These are phyloP conservation scores for Apeltes quadracus DNA, from an alignment of 2,113 vertebrate species.

Conservation along the genomic window DNA sequence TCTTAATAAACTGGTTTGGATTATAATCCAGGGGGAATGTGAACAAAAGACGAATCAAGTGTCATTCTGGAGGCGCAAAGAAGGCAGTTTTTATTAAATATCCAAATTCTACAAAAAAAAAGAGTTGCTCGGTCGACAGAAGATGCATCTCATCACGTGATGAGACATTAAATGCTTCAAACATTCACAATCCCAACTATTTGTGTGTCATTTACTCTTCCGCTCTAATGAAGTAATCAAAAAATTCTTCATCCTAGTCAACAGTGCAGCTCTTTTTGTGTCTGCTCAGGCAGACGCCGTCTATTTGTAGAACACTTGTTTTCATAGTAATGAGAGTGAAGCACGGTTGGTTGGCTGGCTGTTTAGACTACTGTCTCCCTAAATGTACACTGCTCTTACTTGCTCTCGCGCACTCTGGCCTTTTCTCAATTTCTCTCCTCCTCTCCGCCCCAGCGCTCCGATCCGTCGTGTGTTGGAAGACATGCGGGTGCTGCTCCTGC, in stretches of 20 bases:
- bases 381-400: constrained; percentile 15
- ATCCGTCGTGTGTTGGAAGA: constrained; percentile 51
- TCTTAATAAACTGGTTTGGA: neutral
- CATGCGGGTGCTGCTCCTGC: constrained; percentile 40
- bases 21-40: neutral
- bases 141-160: neutral
- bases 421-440: constrained; percentile 2
- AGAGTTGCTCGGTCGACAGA: neutral
- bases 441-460: constrained; percentile 15
- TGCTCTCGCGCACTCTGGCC: constrained; percentile 16
- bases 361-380: constrained; percentile 51
- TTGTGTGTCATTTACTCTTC: neutral
- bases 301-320: constrained; percentile 36
- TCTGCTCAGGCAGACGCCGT: neutral
- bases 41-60: neutral
- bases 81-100: neutral
- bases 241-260: constrained; percentile 13
- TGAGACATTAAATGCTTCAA: neutral
- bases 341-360: constrained; percentile 22
- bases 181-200: neutral
- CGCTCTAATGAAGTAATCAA: constrained; percentile 21
- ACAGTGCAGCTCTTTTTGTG: constrained; percentile 1
- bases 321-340: constrained; percentile 38
- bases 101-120: too few species aligned
- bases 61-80: neutral